Percentiles rank a stretch among this genome's conserved stretches.
Conservation (phyloP, 2,113 vertebrate species). For the Gavialis gangeticus region DNA sequence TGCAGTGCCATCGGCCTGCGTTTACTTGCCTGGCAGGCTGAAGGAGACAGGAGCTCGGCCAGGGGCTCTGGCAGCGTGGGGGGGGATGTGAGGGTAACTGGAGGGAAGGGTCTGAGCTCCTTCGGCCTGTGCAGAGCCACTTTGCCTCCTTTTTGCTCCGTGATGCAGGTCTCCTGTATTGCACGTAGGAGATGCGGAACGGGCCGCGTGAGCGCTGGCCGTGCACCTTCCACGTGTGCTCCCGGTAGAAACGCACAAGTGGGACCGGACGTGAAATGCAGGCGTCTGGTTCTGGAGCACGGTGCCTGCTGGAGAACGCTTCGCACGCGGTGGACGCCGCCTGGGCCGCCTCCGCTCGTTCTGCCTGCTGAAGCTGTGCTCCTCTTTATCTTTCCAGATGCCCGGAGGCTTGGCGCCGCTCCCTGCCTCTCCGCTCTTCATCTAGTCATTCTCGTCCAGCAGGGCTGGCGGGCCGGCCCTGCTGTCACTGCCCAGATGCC, state of each 20-base stretch:
- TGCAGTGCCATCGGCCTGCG: background rate
- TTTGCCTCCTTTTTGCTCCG: too few relatives aligned
- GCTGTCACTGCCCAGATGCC: too few relatives aligned
- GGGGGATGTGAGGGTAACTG: background rate
- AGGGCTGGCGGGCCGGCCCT: too few relatives aligned
- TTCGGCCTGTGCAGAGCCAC: background rate
- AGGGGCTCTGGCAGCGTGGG: background rate
- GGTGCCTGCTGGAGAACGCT: background rate
- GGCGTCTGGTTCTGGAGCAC: background rate
- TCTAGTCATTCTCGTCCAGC: too few relatives aligned
- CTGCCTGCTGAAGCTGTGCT: background rate
- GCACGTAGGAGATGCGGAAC: background rate
- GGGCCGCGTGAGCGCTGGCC: too few relatives aligned
- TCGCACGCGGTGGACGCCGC: background rate
- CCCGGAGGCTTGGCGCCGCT: background rate
- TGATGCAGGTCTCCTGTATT: too few relatives aligned
- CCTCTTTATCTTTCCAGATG: background rate
- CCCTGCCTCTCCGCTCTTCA: too few relatives aligned
- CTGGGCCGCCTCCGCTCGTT: rapidly evolving
- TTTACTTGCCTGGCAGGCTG: background rate
- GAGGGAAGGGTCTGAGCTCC: background rate
- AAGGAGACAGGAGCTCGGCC: background rate
- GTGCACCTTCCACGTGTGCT: background rate
- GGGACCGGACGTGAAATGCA: background rate
- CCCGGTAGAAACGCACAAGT: background rate